phyloP scores from a whole-genome alignment of 2,797 vertebrate species.

The Cyclura pinguis region DNA sequence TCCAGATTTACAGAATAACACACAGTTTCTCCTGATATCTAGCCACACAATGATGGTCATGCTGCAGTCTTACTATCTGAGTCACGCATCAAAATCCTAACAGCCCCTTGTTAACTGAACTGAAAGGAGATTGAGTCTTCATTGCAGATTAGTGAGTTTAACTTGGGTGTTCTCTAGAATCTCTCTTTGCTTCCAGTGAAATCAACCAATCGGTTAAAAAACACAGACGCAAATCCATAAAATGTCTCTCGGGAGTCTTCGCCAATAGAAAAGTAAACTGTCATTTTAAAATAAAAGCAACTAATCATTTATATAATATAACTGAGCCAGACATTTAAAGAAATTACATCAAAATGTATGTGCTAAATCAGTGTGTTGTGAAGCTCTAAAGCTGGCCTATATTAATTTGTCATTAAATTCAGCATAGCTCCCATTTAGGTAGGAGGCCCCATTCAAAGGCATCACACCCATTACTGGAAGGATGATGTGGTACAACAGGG shows the following conservation, averaged over 20 bases:
- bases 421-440: constrained; percentile 57
- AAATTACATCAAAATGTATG: constrained; percentile 53
- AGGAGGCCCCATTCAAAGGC: constrained; percentile 63
- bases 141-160: neutral
- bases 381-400: constrained; percentile 43
- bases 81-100: neutral
- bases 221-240: neutral
- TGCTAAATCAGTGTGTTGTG: constrained; percentile 53
- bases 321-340: constrained; percentile 50
- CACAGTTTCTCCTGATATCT: neutral
- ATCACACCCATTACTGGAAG: constrained; percentile 72
- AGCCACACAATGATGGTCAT: neutral
- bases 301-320: constrained; percentile 62
- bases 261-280: constrained; percentile 40
- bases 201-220: neutral
- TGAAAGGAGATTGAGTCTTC: neutral
- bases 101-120: neutral
- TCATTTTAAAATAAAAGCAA: constrained; percentile 46
- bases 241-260: neutral
- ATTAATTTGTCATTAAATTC: constrained; percentile 68
- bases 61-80: neutral
- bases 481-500: constrained; percentile 78
- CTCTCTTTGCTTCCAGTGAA: neutral
- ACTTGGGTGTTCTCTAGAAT: neutral
- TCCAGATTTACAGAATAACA: neutral